Conservation (phyloP, 2,797 vertebrate genomes). For the Varecia variegata region DNA sequence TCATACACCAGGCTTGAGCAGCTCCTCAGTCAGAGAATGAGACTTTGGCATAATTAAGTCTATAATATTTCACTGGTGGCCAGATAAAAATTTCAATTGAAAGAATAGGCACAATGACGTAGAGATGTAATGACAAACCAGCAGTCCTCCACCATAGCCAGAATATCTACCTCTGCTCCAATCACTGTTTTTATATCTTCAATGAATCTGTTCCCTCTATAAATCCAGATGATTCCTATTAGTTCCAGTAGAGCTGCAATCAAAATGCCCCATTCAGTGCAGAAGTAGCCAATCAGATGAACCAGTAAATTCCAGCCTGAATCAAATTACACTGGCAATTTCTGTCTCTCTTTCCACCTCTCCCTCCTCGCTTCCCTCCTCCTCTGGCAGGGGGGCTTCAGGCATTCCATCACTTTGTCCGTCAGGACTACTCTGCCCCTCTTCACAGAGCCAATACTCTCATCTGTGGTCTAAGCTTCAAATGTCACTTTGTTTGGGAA, state of each 20-base stretch:
- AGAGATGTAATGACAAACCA: constrained; percentile 90
- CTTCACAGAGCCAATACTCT: neutral
- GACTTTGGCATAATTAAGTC: constrained; percentile 84
- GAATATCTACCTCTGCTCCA: constrained; percentile 82
- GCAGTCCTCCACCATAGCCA: constrained; percentile 92
- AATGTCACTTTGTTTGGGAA: neutral
- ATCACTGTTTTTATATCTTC: constrained; percentile 92
- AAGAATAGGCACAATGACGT: constrained; percentile 85
- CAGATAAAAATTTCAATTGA: constrained; percentile 86
- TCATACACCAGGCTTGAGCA: constrained; percentile 89
- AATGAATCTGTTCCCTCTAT: constrained; percentile 89
- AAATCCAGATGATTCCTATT: constrained; percentile 87
- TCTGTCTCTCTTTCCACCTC: neutral
- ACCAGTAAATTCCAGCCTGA: constrained; percentile 84
- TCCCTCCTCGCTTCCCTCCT: neutral
- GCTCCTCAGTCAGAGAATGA: constrained; percentile 86
- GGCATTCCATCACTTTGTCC: neutral
- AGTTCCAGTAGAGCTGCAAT: constrained; percentile 88
- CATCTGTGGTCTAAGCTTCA: neutral
- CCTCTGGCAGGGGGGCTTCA: neutral
- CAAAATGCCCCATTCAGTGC: constrained; percentile 90
- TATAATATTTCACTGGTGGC: constrained; percentile 85
- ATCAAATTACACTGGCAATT: neutral
- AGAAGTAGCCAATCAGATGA: constrained; percentile 86
- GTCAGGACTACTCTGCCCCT: neutral